Conservation (phyloP, 1,140 invertebrate genomes). For the Paracyclopina nana region DNA sequence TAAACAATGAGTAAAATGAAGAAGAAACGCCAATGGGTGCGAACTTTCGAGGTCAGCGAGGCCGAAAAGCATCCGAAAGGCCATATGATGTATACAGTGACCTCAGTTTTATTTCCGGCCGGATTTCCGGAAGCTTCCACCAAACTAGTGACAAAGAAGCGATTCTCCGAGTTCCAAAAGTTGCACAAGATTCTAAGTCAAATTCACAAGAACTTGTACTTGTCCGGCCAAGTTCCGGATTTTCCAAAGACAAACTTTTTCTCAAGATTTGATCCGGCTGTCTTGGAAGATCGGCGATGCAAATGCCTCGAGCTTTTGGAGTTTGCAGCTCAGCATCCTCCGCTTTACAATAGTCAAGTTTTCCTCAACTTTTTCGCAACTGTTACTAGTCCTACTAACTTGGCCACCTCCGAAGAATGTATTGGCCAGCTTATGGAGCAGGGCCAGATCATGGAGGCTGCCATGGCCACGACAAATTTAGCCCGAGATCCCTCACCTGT, state of each 20-base stretch:
- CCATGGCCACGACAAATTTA: too few relatives aligned
- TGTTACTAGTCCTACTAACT: too few relatives aligned
- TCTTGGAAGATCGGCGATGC: background rate
- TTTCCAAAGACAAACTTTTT: background rate
- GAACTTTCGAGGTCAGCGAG: background rate
- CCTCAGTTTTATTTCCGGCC: background rate
- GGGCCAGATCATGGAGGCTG: too few relatives aligned
- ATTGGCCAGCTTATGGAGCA: too few relatives aligned
- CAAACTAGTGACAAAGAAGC: background rate
- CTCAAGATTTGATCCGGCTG: background rate
- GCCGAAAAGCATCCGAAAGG: background rate
- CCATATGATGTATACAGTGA: background rate
- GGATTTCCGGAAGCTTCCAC: constrained; percentile 6
- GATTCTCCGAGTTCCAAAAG: constrained; percentile 2
- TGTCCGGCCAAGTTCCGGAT: background rate
- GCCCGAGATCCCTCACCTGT: too few relatives aligned
- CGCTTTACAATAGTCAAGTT: background rate
- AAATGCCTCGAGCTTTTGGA: background rate
- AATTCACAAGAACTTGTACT: constrained; percentile 4
- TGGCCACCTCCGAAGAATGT: too few relatives aligned
- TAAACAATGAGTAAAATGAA: too few relatives aligned
- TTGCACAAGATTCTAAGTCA: background rate
- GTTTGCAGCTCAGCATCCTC: constrained; percentile 1
- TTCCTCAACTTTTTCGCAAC: background rate
- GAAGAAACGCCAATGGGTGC: too few relatives aligned